Conservation (phyloP, 2,888 invertebrate genomes). For the Empis stercorea region DNA sequence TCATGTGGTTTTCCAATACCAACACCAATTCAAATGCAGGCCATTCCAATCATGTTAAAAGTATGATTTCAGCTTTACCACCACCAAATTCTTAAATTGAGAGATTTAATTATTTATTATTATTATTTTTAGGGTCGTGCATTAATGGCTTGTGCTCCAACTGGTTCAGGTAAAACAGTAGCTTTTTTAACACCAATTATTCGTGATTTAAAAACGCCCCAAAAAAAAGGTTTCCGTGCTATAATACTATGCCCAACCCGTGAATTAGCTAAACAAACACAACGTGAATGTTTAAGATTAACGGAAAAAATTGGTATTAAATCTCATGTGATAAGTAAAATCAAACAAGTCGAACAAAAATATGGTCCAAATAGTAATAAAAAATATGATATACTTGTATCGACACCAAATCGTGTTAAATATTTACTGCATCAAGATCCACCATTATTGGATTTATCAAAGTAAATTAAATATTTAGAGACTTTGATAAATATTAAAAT, state of each 20-base stretch:
- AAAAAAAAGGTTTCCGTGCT: slow-evolving; percentile 68
- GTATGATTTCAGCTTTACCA: slow-evolving; percentile 31
- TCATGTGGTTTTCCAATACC: slow-evolving; percentile 61
- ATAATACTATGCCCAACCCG: slow-evolving; percentile 85
- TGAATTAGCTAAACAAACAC: slow-evolving; percentile 86
- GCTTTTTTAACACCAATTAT: slow-evolving; percentile 87
- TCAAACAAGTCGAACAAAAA: slow-evolving; percentile 57
- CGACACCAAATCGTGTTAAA: slow-evolving; percentile 87
- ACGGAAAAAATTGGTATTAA: slow-evolving; percentile 61
- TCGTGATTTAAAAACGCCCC: slow-evolving; percentile 55
- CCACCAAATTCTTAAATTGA: not conserved
- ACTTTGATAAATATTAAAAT: not conserved
- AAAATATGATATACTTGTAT: slow-evolving; percentile 82
- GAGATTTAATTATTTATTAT: too few species aligned
- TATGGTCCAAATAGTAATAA: slow-evolving; percentile 55
- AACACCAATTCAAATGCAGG: slow-evolving; percentile 87
- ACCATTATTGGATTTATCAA: slow-evolving; percentile 55
- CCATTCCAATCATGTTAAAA: slow-evolving; percentile 75
- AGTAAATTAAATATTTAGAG: slow-evolving; percentile 38
- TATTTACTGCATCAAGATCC: slow-evolving; percentile 70
- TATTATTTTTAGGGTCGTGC: slow-evolving; percentile 49
- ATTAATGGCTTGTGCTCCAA: slow-evolving; percentile 88
- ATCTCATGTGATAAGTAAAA: slow-evolving; percentile 67
- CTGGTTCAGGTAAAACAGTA: slow-evolving; percentile 94
- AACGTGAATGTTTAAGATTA: slow-evolving; percentile 62